Evolutionary conservation across 2,888 invertebrate species (phyloP).

Genomic region (Priocnemis perturbator): DNA sequence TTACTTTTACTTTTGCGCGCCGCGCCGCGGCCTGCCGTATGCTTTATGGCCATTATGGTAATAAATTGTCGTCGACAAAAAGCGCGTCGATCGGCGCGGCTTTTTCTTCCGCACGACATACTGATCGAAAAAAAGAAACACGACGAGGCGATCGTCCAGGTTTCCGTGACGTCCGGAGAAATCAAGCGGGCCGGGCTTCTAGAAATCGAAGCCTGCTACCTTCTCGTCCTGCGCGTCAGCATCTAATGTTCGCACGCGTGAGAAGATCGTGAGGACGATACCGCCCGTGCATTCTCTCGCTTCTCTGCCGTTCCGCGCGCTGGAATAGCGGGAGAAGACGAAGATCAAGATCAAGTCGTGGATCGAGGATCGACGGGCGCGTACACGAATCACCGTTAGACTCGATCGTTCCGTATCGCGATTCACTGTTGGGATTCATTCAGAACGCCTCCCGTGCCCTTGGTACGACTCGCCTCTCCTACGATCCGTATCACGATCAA

Average conservation of each 20-base stretch:
- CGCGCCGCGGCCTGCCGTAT: background rate
- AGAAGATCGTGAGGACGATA: no score
- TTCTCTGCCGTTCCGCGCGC: constrained; percentile 25
- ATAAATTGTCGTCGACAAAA: no score
- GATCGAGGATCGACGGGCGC: constrained; percentile 44
- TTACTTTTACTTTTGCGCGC: constrained; percentile 43
- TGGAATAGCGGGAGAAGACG: constrained; percentile 39
- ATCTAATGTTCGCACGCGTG: no score
- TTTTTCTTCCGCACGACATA: background rate
- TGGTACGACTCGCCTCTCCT: constrained; percentile 7
- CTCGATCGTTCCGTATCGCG: constrained; percentile 37
- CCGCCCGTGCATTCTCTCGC: constrained; percentile 13
- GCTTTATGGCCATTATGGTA: no score
- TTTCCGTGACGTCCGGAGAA: background rate
- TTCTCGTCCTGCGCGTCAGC: constrained; percentile 1
- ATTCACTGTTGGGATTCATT: constrained; percentile 51
- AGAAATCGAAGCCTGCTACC: background rate
- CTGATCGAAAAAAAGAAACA: no score
- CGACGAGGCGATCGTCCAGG: no score
- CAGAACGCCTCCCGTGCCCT: constrained; percentile 34
- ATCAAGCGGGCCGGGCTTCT: background rate
- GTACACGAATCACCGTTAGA: constrained; percentile 61
- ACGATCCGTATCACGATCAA: no score
- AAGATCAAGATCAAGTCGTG: constrained; percentile 46
- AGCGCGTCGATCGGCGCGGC: background rate